Evolutionary conservation across 1,140 invertebrate genomes (phyloP), one percentile per base, ranked within the genome.

Genomic region (Oedothorax gibbosus): DNA sequence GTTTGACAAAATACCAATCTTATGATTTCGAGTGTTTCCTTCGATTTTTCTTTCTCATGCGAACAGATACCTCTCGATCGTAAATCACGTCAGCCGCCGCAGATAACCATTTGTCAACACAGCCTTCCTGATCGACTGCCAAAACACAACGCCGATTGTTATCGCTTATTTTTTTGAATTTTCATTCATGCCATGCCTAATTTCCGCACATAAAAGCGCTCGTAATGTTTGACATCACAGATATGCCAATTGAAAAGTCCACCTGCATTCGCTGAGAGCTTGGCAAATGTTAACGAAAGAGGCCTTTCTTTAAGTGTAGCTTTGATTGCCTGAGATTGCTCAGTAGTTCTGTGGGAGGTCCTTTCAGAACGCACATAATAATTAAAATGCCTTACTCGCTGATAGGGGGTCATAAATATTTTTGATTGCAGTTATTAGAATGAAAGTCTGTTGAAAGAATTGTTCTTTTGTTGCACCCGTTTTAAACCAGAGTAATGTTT

Each of bases 101-200:
- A 71, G 78, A 81, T 81, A 81, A 81, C 78, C 66, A 81, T 81
- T 81, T 81, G 78, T 81, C 78, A 81, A 71, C 78, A 81, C n/a
- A 49, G 53, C 66, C 65, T 81, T 35, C 50, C 78, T 81, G 78
- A 81, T 81, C 78, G 21, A 81, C 78, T 81, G 78, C 78, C 78
- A 81, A 81, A 69, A 81, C 77, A 79, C 68, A 79, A 79, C 77
- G 51, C 77, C 64, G 77, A 79, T 79, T 54, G 60, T 77, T 64
- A 64, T 62, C 21, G 35, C 35, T 21, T 21, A 50, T 9, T 21
- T 77, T 77, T 56, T 21, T 60, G 49, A 18, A 64, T 51, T 56
- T 9, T n/a, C 50, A 53, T 79, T 35, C 62, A 7, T 68, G 54
- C 56, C 62, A 21, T 65, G 54, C 77, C 35, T 68, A 21, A 65